A percentile compares a stretch with the other conserved stretches of the same genome.
These are phyloP conservation scores for Ibycter americanus DNA, from an alignment of 2,797 vertebrate genomes.

Conservation along the genomic window DNA sequence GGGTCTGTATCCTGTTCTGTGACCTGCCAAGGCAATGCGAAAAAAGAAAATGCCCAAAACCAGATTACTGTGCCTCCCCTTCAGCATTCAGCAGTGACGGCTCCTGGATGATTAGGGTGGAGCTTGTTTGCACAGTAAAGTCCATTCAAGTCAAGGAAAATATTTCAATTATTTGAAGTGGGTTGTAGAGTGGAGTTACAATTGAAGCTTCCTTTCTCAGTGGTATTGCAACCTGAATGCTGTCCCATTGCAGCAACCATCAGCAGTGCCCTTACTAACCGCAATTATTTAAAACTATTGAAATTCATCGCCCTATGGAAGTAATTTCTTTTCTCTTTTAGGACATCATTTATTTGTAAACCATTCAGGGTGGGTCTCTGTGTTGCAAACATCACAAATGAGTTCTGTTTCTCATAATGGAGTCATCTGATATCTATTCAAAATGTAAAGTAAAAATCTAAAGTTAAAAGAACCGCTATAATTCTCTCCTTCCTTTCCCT, in stretches of 20 bases:
- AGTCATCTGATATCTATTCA: neutral
- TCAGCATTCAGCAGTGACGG: neutral
- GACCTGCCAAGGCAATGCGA: neutral
- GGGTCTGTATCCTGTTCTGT: neutral
- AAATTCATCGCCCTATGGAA: neutral
- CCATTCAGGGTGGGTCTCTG: neutral
- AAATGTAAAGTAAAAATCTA: neutral
- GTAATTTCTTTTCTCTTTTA: neutral
- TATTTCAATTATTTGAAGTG: slow-evolving; percentile 27
- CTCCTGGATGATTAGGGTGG: neutral
- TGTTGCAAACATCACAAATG: neutral
- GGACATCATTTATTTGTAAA: neutral
- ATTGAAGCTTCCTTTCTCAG: neutral
- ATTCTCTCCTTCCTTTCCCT: neutral
- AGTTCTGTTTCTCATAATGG: neutral
- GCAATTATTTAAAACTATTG: neutral
- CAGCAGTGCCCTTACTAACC: neutral
- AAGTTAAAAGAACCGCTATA: neutral
- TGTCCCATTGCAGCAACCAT: neutral
- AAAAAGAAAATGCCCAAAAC: neutral
- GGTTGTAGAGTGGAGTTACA: neutral
- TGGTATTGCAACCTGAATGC: neutral
- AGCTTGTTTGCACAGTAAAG: neutral
- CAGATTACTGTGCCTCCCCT: neutral
- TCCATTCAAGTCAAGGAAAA: slow-evolving; percentile 5